Evolutionary conservation across 2,113 vertebrate genomes (phyloP).

Genomic region (Anser brachyrhynchus): DNA sequence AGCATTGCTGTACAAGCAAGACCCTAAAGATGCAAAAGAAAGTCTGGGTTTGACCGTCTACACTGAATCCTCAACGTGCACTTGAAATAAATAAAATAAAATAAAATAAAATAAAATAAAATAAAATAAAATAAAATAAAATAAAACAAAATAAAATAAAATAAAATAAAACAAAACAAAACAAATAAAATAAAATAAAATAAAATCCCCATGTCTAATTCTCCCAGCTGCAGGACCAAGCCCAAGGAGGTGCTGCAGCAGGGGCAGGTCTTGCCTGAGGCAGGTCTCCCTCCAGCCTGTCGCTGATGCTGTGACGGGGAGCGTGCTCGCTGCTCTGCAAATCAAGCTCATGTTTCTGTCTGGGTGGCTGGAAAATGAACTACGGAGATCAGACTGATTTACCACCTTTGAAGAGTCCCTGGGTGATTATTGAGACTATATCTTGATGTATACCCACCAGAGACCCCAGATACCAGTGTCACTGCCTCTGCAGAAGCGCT

Average conservation of each 20-base stretch:
- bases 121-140: background rate
- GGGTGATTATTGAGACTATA: background rate
- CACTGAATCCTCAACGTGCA: background rate
- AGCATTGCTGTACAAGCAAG: background rate
- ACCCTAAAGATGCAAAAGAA: background rate
- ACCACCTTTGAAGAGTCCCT: background rate
- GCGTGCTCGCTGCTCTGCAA: background rate
- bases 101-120: background rate
- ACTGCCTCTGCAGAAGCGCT: background rate
- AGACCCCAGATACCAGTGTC: background rate
- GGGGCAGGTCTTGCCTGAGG: background rate
- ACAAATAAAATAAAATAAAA: background rate
- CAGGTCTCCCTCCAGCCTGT: background rate
- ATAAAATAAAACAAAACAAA: background rate
- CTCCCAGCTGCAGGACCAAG: background rate
- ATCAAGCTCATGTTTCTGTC: background rate
- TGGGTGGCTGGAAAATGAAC: background rate
- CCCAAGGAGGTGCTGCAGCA: background rate
- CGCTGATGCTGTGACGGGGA: background rate
- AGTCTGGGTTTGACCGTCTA: background rate
- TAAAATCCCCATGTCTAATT: background rate
- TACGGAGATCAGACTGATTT: background rate
- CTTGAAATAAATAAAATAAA: background rate
- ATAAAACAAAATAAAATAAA: too few species aligned
- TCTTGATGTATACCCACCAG: background rate